Evolutionary conservation across 2,113 vertebrate genomes (phyloP), one percentile per base, ranked within the genome.

Genomic region (Percina caprodes): DNA sequence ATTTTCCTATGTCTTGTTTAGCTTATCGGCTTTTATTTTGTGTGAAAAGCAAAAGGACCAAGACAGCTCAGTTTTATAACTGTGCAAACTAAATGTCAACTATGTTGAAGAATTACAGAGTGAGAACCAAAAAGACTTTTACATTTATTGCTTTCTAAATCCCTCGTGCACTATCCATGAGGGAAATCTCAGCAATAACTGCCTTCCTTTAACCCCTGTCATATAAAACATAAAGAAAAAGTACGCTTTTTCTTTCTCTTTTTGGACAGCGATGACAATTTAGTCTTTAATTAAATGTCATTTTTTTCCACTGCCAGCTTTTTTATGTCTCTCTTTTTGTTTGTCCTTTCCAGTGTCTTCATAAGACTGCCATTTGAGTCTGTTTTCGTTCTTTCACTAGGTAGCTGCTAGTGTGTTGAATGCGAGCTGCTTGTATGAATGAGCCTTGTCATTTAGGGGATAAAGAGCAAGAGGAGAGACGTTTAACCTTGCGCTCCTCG

Each of bases 371-470:
- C 52, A 42, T 65, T 33, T 19, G 48, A 70, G 65, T 70, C 21
- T 58, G 42, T 66, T 39, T 86, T 66, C 67, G 59, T 78, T 80
- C 42, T 77, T 74, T 65, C 42, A 42, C 49, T 42, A 61, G 65
- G 39, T 42, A 77, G 84, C 45, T 46, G 77, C 67, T 12, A 35
- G 56, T 91, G 90, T 92, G 87, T 92, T 92, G 88, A 90, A 80
- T 83, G 74, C 12, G 60, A 84, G 67, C 77, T 76, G 85, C 77
- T 81, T 75, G 86, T 88, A 56, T 90, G 89, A 93, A 87, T 87
- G 90, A 92, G 86, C 81, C 78, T 21, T 80, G 91, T 91, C 91
- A 89, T 93, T 90, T 90, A 92, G 69, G 77, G 76, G 88, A 89
- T 92, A 88, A 92, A 90, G 89, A 91, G 84, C 69, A 74, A 80